These are phyloP conservation scores for Trididemnum nubilum DNA, from an alignment of 23 tunicate species.

Conservation along the genomic window DNA sequence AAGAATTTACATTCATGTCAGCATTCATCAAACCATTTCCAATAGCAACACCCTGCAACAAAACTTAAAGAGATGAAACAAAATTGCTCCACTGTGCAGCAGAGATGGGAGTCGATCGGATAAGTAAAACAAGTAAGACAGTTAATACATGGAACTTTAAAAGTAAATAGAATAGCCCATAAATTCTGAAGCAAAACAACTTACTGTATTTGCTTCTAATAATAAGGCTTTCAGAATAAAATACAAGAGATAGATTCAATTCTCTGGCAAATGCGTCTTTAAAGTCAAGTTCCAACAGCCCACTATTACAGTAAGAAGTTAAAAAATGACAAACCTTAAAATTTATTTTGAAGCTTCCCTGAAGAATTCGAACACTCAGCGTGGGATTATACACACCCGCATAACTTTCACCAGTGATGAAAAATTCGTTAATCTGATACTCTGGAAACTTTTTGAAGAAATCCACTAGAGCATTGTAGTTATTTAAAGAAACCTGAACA, in stretches of 20 bases:
- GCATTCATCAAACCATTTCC: conserved; percentile 81
- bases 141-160: too few species aligned
- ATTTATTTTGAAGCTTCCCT: conserved; percentile 49
- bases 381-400: conserved; percentile 80
- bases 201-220: too few species aligned
- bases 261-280: too few species aligned
- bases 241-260: too few species aligned
- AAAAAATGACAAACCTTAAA: conserved; percentile 46
- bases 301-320: too few species aligned
- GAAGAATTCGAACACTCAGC: conserved; percentile 40
- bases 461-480: conserved; percentile 68
- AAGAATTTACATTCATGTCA: conserved; percentile 43
- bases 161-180: too few species aligned
- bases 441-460: conserved; percentile 85
- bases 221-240: too few species aligned
- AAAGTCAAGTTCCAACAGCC: too few species aligned
- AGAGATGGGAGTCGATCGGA: too few species aligned
- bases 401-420: conserved; percentile 76
- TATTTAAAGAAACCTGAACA: conserved; percentile 60
- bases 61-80: not conserved
- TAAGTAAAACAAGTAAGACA: too few species aligned
- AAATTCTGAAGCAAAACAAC: too few species aligned
- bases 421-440: conserved; percentile 44
- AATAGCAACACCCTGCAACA: conserved; percentile 67
- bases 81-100: too few species aligned